Conservation (phyloP, 1,140 invertebrate species). For the Tetragnatha versicolor region DNA sequence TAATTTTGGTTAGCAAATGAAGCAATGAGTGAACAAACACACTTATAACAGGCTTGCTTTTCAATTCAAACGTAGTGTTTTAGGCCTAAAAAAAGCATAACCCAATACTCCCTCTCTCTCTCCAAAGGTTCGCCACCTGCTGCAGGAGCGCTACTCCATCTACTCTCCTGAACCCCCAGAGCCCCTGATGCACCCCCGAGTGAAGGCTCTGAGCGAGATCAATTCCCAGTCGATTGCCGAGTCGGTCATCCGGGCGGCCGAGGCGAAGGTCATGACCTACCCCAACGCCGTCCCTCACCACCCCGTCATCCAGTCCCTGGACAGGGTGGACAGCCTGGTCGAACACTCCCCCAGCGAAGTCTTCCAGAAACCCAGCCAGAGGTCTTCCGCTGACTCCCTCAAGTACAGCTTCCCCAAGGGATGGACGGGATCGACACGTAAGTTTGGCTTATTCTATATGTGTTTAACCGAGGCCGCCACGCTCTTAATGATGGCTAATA, state of each 20-base stretch:
- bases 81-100: too few relatives aligned
- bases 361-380: background rate
- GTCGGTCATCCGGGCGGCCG: conserved; percentile 43
- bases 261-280: conserved; percentile 45
- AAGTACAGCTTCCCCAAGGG: conserved; percentile 32
- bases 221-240: conserved; percentile 16
- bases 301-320: conserved; percentile 15
- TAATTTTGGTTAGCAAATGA: too few relatives aligned
- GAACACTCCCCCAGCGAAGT: background rate
- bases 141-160: conserved; percentile 18
- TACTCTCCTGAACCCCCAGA: conserved; percentile 1
- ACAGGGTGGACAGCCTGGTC: background rate
- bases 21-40: too few relatives aligned
- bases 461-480: too few relatives aligned
- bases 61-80: too few relatives aligned
- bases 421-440: conserved; percentile 33
- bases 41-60: too few relatives aligned
- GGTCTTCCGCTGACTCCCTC: conserved; percentile 20
- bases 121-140: conserved; percentile 13
- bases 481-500: too few relatives aligned
- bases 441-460: background rate
- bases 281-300: conserved; percentile 36
- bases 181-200: conserved; percentile 9
- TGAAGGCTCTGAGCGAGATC: conserved; percentile 3
- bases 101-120: too few relatives aligned